Evolutionary conservation across 2,888 invertebrate species (phyloP), one percentile per base, ranked within the genome.

Genomic region (Teleogryllus oceanicus): DNA sequence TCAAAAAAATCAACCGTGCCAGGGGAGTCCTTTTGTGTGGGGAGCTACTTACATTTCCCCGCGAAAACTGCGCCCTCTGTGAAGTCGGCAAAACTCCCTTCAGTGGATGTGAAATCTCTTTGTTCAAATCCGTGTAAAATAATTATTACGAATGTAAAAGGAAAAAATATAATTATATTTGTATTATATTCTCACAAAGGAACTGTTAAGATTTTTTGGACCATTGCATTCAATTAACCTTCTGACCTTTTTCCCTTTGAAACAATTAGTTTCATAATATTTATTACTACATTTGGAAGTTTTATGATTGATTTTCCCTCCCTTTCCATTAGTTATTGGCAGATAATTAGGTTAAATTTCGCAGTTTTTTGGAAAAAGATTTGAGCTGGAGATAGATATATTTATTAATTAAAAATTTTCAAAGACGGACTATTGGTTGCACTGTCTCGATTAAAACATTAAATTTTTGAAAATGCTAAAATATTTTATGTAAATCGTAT

Each of bases 1-100:
- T 62, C n/a, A 18, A 62, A 62, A 62, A 62, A 62, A 62, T 62
- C 62, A 62, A 62, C 62, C 62, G 62, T 62, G 8, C 62, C 62
- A 62, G 62, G 62, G n/a, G 62, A 62, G 62, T 62, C 62, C 62
- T 62, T 62, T 62, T 62, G n/a, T 62, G n/a, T n/a, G n/a, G 62
- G 62, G 5, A 62, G 62, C 62, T 62, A 62, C 62, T 62, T 62
- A 13, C 62, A 62, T 62, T 62, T 62, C 62, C 16, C 16, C 13
- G 62, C 62, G 16, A 37, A 37, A 37, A n/a, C 62, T n/a, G 62
- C n/a, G 13, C 62, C n/a, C 62, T 62, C 62, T 62, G 62, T 62
- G 62, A 62, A 62, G 62, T 62, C 62, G n/a, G 62, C 62, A 13
- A n/a, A 62, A 62, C 62, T 16, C 16, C 62, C 62, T 62, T n/a